Conservation (phyloP, 2,797 vertebrate genomes). For the Triplophysa yarkandensis region DNA sequence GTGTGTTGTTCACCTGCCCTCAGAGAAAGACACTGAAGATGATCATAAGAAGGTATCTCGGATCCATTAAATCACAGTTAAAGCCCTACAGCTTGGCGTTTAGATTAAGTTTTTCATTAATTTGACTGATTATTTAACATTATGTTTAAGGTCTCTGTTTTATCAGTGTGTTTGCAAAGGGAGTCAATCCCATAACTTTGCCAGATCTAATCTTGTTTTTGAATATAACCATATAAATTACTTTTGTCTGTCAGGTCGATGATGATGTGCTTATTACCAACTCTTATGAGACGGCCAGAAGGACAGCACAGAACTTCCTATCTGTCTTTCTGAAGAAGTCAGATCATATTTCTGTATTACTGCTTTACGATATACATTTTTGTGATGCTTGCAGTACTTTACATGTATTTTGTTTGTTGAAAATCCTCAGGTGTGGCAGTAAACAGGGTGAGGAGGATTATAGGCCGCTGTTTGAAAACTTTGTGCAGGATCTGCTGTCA, state of each 20-base stretch:
- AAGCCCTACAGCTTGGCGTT: too few species aligned
- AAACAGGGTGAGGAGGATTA: conserved; percentile 99
- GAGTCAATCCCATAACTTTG: too few species aligned
- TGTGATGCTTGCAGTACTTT: not conserved
- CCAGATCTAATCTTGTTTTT: not conserved
- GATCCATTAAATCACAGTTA: not conserved
- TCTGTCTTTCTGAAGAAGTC: conserved; percentile 98
- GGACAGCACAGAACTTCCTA: conserved; percentile 97
- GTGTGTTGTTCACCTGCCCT: conserved; percentile 94
- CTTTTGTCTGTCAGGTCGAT: conserved; percentile 79
- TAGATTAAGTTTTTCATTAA: too few species aligned
- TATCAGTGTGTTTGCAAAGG: too few species aligned
- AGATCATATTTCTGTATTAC: conserved; percentile 54
- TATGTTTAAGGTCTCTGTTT: too few species aligned
- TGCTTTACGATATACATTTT: not conserved
- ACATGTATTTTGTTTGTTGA: not conserved
- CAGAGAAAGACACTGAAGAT: conserved; percentile 86
- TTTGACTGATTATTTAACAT: too few species aligned
- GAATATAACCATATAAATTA: not conserved
- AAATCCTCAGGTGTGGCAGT: conserved; percentile 86
- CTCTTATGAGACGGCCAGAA: conserved; percentile 96
- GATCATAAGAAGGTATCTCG: conserved; percentile 76
- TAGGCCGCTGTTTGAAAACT: conserved; percentile 96
- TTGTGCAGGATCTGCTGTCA: conserved; percentile 96
- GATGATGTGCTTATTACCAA: conserved; percentile 96